A percentile compares a stretch with the other conserved stretches of the same genome.
Evolutionary conservation across 2,888 invertebrate genomes (phyloP).

Genomic region (Bombyx huttoni): DNA sequence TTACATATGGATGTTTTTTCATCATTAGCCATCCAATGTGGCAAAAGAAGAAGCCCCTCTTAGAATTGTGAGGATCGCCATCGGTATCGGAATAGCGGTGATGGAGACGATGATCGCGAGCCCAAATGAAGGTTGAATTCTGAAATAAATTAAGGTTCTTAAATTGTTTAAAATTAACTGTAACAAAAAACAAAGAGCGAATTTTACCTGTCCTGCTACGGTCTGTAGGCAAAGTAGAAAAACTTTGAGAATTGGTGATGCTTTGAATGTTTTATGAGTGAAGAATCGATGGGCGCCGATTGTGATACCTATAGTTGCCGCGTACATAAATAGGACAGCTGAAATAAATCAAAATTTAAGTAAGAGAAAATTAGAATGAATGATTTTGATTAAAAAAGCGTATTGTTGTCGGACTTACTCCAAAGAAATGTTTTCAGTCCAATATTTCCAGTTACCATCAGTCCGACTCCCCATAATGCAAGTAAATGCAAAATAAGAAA

Average conservation of each 20-base stretch:
- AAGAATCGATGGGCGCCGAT: constrained; percentile 88
- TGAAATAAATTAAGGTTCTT: constrained; percentile 24
- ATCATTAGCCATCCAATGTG: constrained; percentile 90
- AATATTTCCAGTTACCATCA: constrained; percentile 20
- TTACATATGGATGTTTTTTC: constrained; percentile 85
- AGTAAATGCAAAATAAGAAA: constrained; percentile 66
- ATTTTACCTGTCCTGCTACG: constrained; percentile 80
- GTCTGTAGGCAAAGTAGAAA: constrained; percentile 78
- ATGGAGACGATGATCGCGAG: constrained; percentile 85
- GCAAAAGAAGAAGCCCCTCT: constrained; percentile 88
- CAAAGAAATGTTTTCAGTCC: constrained; percentile 11
- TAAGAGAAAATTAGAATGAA: neutral
- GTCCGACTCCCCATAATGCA: constrained; percentile 48
- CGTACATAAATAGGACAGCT: constrained; percentile 7
- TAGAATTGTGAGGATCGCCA: constrained; percentile 85
- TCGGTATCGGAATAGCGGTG: constrained; percentile 81
- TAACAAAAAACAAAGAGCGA: neutral
- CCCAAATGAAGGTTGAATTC: constrained; percentile 84
- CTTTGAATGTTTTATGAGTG: constrained; percentile 84
- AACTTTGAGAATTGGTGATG: constrained; percentile 72
- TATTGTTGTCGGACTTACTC: constrained; percentile 12
- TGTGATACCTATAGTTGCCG: constrained; percentile 76
- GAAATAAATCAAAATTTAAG: constrained; percentile 4
- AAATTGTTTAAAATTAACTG: neutral
- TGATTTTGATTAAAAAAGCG: too few relatives aligned